phyloP scores from a whole-genome alignment of 2,797 vertebrate species.

The Capromys pilorides region DNA sequence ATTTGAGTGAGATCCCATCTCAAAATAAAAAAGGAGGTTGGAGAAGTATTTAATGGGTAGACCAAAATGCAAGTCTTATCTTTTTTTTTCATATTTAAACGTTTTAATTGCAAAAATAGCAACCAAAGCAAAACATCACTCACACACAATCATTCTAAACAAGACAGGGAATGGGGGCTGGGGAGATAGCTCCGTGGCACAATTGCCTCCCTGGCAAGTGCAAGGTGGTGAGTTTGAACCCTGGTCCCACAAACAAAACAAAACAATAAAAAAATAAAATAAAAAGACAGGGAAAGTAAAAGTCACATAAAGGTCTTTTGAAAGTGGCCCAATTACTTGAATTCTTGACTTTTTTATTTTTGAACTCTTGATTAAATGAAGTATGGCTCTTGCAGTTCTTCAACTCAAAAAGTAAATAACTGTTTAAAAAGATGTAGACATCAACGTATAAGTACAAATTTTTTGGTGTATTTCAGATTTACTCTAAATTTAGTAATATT shows the following conservation, averaged over 20 bases:
- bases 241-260: too few species aligned
- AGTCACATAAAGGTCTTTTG: not conserved
- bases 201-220: too few species aligned
- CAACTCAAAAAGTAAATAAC: not conserved
- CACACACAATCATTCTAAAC: not conserved
- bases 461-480: slow-evolving; percentile 35
- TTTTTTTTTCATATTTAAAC: not conserved
- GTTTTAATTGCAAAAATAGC: not conserved
- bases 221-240: too few species aligned
- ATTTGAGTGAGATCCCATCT: not conserved
- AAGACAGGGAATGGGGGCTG: not conserved
- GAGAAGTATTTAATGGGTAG: not conserved
- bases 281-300: slow-evolving; percentile 20
- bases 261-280: too few species aligned
- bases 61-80: not conserved
- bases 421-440: not conserved
- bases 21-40: not conserved
- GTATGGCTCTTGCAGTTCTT: not conserved
- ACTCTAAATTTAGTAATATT: slow-evolving; percentile 43
- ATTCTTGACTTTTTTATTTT: not conserved
- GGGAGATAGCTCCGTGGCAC: too few species aligned
- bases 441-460: slow-evolving; percentile 30
- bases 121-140: not conserved
- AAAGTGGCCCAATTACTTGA: not conserved
- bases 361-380: not conserved